Evolutionary conservation across 2,797 vertebrate species (phyloP), one percentile per base, ranked within the genome.

Genomic region (Sphaeramia orbicularis): DNA sequence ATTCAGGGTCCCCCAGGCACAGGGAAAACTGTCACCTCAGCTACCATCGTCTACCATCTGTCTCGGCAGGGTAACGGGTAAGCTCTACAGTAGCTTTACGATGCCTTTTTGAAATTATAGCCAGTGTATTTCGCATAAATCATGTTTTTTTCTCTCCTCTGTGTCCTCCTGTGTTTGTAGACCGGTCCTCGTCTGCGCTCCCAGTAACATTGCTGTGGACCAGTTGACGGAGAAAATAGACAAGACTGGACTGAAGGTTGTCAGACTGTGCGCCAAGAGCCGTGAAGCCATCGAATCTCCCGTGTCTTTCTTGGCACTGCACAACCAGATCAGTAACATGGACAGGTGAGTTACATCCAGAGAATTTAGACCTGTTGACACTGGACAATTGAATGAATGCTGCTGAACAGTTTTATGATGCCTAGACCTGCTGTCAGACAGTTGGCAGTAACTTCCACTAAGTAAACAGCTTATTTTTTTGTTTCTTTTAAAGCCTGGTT

Each of bases 261-360:
- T 99, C 68, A 93, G 98, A 30, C 94, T 99, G 4, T 99, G 98
- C 0, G 98, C 98, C 13, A 99, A 99, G 90, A 99, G 98, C 67
- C 89, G 98, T 0, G 98, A 99, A 91, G 98, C 98, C 64, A 99
- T 99, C 0, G 98, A 99, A 87, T 99, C 98, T 0, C 98, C 98
- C 0, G 98, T 99, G 15, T 99, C 98, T 9, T 99, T 99, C 91
- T 85, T 99, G 84, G 98, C 98, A 0, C 86, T 99, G 77, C 98
- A 99, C 88, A 99, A 99, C 83, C 98, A 99, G 92, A 99, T 99
- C 87, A 94, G 98, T 77, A 99, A 99, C 91, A 99, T 99, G 98
- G 98, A 99, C 85, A 99, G 98, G 98, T 99, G 60, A 76, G 90
- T 53, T 15, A 35, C 15, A 36, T 13, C 6, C 3, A 35, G 45